These are phyloP conservation scores for Sphaerophoria taeniata DNA, from an alignment of 2,888 invertebrate genomes.

Conservation along the genomic window DNA sequence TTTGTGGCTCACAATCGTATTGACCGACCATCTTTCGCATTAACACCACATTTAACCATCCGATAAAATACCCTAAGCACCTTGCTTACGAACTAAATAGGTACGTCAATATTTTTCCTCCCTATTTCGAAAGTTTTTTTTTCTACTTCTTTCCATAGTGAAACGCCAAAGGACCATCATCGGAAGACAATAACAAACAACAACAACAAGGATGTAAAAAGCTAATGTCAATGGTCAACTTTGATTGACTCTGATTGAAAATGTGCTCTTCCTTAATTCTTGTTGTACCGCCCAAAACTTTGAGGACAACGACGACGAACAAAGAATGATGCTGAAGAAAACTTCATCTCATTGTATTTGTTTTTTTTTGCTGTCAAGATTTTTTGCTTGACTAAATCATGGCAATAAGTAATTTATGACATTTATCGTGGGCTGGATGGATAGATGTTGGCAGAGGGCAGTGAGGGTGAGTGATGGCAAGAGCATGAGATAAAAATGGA, in stretches of 20 bases:
- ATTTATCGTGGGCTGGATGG: slow-evolving; percentile 4
- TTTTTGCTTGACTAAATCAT: slow-evolving; percentile 49
- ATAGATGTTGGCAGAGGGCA: neutral
- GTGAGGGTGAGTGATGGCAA: neutral
- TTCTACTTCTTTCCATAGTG: neutral
- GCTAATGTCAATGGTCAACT: slow-evolving; percentile 69
- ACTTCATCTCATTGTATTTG: slow-evolving; percentile 41
- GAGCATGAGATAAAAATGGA: neutral
- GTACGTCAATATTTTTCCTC: slow-evolving; percentile 6
- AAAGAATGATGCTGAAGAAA: neutral
- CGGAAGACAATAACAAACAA: slow-evolving; percentile 44
- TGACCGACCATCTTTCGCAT: slow-evolving; percentile 61
- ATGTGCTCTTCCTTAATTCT: slow-evolving; percentile 1
- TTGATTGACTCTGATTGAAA: slow-evolving; percentile 73
- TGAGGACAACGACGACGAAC: neutral
- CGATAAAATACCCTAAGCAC: slow-evolving; percentile 67
- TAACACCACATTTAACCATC: slow-evolving; percentile 65
- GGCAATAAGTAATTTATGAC: slow-evolving; percentile 65
- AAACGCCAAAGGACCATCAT: neutral
- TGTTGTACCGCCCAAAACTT: slow-evolving; percentile 1
- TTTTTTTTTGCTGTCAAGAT: slow-evolving; percentile 25
- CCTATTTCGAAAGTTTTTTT: slow-evolving; percentile 13
- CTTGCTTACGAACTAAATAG: slow-evolving; percentile 29
- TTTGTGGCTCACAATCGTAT: slow-evolving; percentile 41
- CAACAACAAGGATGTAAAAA: slow-evolving; percentile 63